These are phyloP conservation scores for Drosophila carrolli DNA, from an alignment of 1,140 invertebrate species.

Conservation along the genomic window DNA sequence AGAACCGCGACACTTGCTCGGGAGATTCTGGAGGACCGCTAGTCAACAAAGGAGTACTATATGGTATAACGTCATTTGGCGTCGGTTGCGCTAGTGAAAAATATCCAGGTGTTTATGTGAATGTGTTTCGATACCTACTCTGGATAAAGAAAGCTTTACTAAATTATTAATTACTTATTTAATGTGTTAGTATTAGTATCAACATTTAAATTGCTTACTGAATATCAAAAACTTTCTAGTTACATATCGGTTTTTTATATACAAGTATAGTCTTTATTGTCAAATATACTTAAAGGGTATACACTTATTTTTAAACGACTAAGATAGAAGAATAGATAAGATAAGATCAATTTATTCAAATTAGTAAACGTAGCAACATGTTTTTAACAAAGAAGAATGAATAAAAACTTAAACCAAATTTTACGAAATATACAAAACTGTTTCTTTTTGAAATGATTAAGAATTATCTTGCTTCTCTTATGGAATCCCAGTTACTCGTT, in stretches of 20 bases:
- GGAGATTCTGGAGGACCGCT: conserved; percentile 65
- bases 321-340: too few species aligned
- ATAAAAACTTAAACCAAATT: not conserved
- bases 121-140: conserved; percentile 2
- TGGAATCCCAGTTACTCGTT: not conserved
- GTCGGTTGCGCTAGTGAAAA: conserved; percentile 48
- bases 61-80: conserved; percentile 63
- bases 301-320: too few species aligned
- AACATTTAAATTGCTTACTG: too few species aligned
- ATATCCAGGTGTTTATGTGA: conserved; percentile 51
- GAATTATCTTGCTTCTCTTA: not conserved
- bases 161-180: not conserved
- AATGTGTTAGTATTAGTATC: too few species aligned
- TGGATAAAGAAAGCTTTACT: conserved; percentile 35
- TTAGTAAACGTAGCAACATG: too few species aligned
- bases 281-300: too few species aligned
- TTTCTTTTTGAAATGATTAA: too few species aligned
- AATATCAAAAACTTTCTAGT: too few species aligned
- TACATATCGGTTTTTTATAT: too few species aligned
- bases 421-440: not conserved
- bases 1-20: conserved; percentile 64
- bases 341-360: too few species aligned
- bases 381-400: not conserved
- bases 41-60: conserved; percentile 9
- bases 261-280: not conserved